phyloP scores from a whole-genome alignment of 2,113 vertebrate species.

The Fukomys damarensis region DNA sequence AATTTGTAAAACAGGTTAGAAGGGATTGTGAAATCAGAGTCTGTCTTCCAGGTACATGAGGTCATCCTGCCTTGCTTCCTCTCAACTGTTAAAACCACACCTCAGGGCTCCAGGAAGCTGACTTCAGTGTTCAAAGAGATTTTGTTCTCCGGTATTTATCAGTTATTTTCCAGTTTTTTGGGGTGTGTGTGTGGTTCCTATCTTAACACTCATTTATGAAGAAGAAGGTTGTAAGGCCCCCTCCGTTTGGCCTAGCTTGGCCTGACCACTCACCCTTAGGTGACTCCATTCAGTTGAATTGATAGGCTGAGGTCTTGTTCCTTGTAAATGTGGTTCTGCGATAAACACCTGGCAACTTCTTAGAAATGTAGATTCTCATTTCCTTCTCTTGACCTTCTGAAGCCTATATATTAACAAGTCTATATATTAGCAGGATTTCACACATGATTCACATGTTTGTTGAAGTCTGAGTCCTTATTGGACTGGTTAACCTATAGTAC shows the following conservation, averaged over 20 bases:
- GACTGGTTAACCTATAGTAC: not conserved
- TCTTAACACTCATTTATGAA: not conserved
- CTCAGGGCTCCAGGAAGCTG: constrained; percentile 37
- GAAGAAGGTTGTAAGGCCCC: not conserved
- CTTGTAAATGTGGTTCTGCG: not conserved
- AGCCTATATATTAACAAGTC: not conserved
- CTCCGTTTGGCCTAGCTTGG: not conserved
- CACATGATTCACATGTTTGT: not conserved
- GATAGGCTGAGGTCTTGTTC: not conserved
- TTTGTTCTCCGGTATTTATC: constrained; percentile 27
- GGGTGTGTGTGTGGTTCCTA: not conserved
- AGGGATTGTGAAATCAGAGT: constrained; percentile 56
- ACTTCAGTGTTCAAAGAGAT: constrained; percentile 50
- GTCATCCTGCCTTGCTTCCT: constrained; percentile 41
- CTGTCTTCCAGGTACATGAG: constrained; percentile 62
- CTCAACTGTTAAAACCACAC: constrained; percentile 29
- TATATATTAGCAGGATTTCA: not conserved
- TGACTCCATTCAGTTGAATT: not conserved
- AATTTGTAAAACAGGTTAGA: constrained; percentile 61
- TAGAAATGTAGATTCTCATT: not conserved
- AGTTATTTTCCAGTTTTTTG: not conserved
- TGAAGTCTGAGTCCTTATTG: not conserved
- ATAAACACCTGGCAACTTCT: not conserved
- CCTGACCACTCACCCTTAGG: no score
- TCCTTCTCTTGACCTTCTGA: not conserved